Conservation (phyloP, 2,797 vertebrate genomes). For the Diglossa cyanea region DNA sequence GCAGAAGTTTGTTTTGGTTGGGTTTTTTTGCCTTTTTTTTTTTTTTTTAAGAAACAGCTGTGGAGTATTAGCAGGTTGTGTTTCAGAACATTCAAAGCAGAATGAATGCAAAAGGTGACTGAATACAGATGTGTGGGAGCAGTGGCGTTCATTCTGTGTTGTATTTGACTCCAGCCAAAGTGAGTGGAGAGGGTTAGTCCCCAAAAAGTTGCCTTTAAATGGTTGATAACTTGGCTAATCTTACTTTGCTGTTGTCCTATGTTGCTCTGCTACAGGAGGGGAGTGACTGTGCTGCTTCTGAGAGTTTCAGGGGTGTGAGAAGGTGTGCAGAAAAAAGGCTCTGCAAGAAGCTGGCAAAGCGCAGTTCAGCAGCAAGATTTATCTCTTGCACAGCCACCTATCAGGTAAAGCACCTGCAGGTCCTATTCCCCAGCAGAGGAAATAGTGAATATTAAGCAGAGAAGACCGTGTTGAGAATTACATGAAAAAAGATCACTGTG, state of each 20-base stretch:
- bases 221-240: not conserved
- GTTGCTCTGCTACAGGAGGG: not conserved
- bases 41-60: not conserved
- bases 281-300: not conserved
- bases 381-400: not conserved
- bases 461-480: not conserved
- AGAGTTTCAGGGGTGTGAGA: not conserved
- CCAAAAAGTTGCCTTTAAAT: not conserved
- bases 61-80: not conserved
- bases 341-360: not conserved
- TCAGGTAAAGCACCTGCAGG: not conserved
- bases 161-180: accelerated
- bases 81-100: not conserved
- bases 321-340: not conserved
- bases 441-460: not conserved
- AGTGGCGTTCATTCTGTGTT: accelerated
- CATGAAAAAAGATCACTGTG: not conserved
- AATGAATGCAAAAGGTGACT: not conserved
- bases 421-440: not conserved
- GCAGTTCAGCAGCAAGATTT: not conserved
- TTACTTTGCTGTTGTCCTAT: not conserved
- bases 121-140: not conserved
- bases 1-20: not conserved
- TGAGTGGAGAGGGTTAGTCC: not conserved
- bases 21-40: not conserved